phyloP scores from a whole-genome alignment of 1,140 invertebrate genomes.

The Cotesia typhae region DNA sequence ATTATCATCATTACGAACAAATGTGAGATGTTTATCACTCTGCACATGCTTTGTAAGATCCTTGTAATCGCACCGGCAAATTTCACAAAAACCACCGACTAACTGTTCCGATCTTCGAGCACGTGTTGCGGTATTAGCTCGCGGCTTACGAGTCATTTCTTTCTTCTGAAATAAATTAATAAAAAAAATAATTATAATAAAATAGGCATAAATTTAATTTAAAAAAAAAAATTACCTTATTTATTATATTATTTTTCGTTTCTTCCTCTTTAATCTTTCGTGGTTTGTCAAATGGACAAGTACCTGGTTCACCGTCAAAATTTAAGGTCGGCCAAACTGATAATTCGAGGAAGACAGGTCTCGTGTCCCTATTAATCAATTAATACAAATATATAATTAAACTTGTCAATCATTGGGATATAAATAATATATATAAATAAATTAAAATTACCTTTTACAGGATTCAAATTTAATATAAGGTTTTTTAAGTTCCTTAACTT shows the following conservation, averaged over 20 bases:
- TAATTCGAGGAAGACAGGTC: conserved; percentile 63
- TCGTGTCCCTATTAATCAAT: conserved; percentile 51
- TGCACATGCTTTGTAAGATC: conserved; percentile 74
- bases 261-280: conserved; percentile 55
- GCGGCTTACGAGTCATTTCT: conserved; percentile 74
- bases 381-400: conserved; percentile 35
- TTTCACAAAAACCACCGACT: conserved; percentile 77
- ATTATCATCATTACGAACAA: conserved; percentile 76
- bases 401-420: conserved; percentile 25
- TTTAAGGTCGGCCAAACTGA: conserved; percentile 63
- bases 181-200: conserved; percentile 9
- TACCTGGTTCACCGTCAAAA: conserved; percentile 59
- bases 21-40: conserved; percentile 75
- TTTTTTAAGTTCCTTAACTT: conserved; percentile 59
- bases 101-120: conserved; percentile 67
- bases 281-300: conserved; percentile 58
- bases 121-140: conserved; percentile 66
- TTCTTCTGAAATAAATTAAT: conserved; percentile 49
- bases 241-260: conserved; percentile 52
- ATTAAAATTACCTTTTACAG: conserved; percentile 56
- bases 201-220: background rate
- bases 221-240: conserved; percentile 41
- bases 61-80: conserved; percentile 76
- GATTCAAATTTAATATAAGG: conserved; percentile 67
- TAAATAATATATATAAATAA: too few species aligned